A percentile compares a stretch with the other conserved stretches of the same genome.
These are phyloP conservation scores for Paragorgia papillata DNA, from an alignment of 92 coral and sea anemone genomes.

Conservation along the genomic window DNA sequence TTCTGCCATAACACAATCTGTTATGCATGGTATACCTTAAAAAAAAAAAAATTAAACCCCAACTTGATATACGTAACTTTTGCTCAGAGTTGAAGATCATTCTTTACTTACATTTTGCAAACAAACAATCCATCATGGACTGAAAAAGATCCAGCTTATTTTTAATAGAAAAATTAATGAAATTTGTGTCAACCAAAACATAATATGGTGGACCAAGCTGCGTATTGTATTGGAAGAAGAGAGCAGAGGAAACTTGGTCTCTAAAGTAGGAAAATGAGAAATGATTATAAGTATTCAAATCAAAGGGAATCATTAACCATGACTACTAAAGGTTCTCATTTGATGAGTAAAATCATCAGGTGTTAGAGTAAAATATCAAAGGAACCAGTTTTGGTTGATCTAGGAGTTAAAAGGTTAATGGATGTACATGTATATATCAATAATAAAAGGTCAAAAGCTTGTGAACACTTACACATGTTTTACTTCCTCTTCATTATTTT, in stretches of 20 bases:
- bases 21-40: constrained; percentile 91
- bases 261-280: constrained; percentile 49
- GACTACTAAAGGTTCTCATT: background rate
- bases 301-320: background rate
- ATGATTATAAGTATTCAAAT: no score
- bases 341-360: no score
- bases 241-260: constrained; percentile 90
- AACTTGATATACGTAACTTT: no score
- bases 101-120: constrained; percentile 90
- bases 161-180: constrained; percentile 94
- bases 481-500: constrained; percentile 64
- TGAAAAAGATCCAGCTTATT: constrained; percentile 88
- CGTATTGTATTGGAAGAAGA: constrained; percentile 95
- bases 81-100: no score
- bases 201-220: constrained; percentile 98
- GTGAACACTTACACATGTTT: constrained; percentile 80
- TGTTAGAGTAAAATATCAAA: no score
- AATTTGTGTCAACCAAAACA: constrained; percentile 91
- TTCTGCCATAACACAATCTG: constrained; percentile 99
- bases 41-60: background rate
- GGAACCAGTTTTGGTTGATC: no score
- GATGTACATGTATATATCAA: no score
- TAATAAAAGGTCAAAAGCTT: no score
- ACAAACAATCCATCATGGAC: constrained; percentile 98
- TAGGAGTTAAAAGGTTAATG: no score